Conservation (phyloP, 2,113 vertebrate genomes). For the Cygnus buccinator region DNA sequence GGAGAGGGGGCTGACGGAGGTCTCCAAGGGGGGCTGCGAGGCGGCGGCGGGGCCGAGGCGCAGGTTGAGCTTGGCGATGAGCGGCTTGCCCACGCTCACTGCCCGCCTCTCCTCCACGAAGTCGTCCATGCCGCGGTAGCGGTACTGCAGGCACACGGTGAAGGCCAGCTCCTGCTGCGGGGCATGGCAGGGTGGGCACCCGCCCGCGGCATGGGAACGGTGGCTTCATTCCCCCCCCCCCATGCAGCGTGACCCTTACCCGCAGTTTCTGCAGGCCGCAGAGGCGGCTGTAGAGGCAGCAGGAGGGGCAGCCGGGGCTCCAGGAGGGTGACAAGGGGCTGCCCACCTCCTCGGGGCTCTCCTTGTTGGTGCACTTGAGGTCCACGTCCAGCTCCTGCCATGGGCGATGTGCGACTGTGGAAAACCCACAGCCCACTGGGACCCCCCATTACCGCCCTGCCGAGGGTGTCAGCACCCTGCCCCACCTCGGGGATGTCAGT, state of each 20-base stretch:
- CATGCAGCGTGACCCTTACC: conserved; percentile 41
- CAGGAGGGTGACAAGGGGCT: conserved; percentile 73
- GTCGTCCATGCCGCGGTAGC: conserved; percentile 81
- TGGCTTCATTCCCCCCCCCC: neutral
- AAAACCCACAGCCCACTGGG: rapidly evolving
- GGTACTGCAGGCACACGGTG: conserved; percentile 83
- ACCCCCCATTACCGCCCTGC: rapidly evolving
- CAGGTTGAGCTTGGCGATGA: conserved; percentile 89
- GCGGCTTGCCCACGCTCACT: conserved; percentile 83
- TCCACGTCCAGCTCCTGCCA: conserved; percentile 82
- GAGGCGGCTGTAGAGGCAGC: conserved; percentile 83
- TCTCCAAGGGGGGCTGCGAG: neutral
- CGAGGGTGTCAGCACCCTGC: rapidly evolving
- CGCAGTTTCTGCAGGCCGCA: conserved; percentile 83
- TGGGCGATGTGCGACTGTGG: rapidly evolving
- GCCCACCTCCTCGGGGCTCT: conserved; percentile 80
- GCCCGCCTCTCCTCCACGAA: conserved; percentile 77
- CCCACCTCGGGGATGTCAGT: conserved; percentile 82
- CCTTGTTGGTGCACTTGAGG: conserved; percentile 84
- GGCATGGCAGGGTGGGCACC: neutral
- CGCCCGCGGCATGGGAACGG: neutral
- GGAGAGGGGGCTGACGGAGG: neutral
- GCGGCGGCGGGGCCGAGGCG: neutral
- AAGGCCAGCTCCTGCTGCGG: conserved; percentile 82
- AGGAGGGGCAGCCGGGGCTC: conserved; percentile 61